Conservation (phyloP, 2,797 vertebrate genomes). For the Vireo griseus region DNA sequence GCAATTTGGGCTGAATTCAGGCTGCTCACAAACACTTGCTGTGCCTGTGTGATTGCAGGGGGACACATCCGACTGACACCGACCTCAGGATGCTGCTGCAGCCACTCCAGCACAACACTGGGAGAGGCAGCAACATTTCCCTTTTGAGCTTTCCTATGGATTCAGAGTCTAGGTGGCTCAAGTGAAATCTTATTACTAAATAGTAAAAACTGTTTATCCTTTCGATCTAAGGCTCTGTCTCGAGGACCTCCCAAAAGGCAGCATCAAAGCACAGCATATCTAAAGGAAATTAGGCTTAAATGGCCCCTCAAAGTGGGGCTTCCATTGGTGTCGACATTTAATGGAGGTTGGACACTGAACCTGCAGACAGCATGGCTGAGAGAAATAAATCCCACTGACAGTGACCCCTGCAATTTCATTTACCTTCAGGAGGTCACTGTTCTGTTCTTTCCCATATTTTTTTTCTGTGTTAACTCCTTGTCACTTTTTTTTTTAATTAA, state of each 20-base stretch:
- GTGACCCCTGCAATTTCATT: not conserved
- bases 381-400: not conserved
- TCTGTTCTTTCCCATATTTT: not conserved
- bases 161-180: not conserved
- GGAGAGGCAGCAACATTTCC: not conserved
- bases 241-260: not conserved
- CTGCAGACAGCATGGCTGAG: not conserved
- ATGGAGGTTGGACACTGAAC: not conserved
- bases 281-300: not conserved
- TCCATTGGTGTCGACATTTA: accelerated
- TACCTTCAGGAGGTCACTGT: not conserved
- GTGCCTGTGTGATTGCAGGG: not conserved
- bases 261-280: not conserved
- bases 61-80: not conserved
- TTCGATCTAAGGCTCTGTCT: not conserved
- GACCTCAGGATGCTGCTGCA: accelerated
- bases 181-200: not conserved
- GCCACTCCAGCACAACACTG: accelerated
- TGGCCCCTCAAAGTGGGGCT: not conserved
- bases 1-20: not conserved
- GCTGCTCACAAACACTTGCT: not conserved
- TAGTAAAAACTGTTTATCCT: not conserved
- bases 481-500: not conserved
- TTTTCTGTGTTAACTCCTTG: not conserved
- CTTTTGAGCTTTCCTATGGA: not conserved